Evolutionary conservation across 1,140 invertebrate species (phyloP).

Genomic region (Scaptomyza hsui): DNA sequence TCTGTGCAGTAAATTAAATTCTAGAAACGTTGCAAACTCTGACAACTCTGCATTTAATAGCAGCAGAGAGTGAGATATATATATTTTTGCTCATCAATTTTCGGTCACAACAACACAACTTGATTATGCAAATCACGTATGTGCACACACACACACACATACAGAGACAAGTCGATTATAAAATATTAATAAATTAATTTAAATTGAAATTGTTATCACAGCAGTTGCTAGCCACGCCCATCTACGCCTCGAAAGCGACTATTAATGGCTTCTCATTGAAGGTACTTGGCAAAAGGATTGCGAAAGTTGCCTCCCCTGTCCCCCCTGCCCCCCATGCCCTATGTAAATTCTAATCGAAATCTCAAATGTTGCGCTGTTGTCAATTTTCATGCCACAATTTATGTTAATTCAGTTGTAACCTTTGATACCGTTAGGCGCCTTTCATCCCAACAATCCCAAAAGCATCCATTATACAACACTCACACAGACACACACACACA

Average conservation of each 20-base stretch:
- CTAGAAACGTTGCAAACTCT: conserved; percentile 35
- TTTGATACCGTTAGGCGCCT: conserved; percentile 39
- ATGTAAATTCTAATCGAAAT: conserved; percentile 32
- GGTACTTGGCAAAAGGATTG: conserved; percentile 14
- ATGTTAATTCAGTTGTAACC: conserved; percentile 73
- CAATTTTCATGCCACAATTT: conserved; percentile 67
- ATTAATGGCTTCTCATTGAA: conserved; percentile 51
- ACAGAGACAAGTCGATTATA: conserved; percentile 68
- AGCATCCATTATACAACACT: conserved; percentile 39
- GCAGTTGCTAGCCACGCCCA: conserved; percentile 4
- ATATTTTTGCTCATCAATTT: conserved; percentile 42
- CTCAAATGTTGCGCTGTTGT: conserved; percentile 42
- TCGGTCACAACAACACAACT: conserved; percentile 15
- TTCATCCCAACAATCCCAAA: conserved; percentile 47
- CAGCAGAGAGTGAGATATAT: conserved; percentile 20
- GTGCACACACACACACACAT: conserved; percentile 13
- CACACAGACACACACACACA: conserved; percentile 1
- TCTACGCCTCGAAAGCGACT: no score
- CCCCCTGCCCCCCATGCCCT: background rate
- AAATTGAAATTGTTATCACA: conserved; percentile 54
- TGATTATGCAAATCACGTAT: conserved; percentile 74
- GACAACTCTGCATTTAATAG: conserved; percentile 66
- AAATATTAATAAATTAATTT: conserved; percentile 79
- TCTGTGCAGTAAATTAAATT: conserved; percentile 71
- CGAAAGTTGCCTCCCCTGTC: background rate